phyloP scores from a whole-genome alignment of 2,797 vertebrate species.

The Malurus splendens region DNA sequence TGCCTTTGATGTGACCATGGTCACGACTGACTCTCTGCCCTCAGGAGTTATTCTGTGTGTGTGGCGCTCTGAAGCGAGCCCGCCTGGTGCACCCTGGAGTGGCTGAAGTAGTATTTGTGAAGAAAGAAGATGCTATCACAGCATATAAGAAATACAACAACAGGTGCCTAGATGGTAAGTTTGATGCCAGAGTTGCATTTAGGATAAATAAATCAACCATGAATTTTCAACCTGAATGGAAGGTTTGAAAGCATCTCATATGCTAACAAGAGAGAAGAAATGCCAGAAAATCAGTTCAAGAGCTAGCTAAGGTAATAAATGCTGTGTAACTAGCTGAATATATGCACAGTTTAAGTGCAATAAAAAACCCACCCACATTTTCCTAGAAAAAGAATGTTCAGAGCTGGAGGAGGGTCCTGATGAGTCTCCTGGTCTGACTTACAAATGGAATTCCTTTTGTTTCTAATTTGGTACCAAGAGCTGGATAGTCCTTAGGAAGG shows the following conservation, averaged over 20 bases:
- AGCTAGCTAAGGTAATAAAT: background rate
- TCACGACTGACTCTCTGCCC: background rate
- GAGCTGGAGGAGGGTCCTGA: background rate
- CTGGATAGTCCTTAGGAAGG: background rate
- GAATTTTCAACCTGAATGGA: background rate
- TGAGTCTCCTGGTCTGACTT: background rate
- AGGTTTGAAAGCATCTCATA: background rate
- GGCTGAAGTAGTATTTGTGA: slow-evolving; percentile 96
- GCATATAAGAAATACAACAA: slow-evolving; percentile 99
- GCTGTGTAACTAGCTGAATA: background rate
- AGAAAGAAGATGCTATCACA: slow-evolving; percentile 93
- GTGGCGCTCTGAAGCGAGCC: slow-evolving; percentile 92
- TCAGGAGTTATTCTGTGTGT: slow-evolving; percentile 96
- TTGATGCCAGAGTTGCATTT: background rate
- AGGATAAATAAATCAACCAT: background rate
- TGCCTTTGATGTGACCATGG: background rate
- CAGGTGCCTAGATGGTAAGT: slow-evolving; percentile 92
- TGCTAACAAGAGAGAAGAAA: background rate
- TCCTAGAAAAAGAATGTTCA: background rate
- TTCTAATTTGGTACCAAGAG: background rate
- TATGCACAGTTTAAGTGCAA: background rate
- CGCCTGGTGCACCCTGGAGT: slow-evolving; percentile 89
- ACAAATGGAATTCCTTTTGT: background rate
- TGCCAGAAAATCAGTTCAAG: background rate
- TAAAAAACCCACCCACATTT: background rate